Base-by-base conservation (phyloP, 2,888 invertebrate species). In the Xestia ashworthii region DNA sequence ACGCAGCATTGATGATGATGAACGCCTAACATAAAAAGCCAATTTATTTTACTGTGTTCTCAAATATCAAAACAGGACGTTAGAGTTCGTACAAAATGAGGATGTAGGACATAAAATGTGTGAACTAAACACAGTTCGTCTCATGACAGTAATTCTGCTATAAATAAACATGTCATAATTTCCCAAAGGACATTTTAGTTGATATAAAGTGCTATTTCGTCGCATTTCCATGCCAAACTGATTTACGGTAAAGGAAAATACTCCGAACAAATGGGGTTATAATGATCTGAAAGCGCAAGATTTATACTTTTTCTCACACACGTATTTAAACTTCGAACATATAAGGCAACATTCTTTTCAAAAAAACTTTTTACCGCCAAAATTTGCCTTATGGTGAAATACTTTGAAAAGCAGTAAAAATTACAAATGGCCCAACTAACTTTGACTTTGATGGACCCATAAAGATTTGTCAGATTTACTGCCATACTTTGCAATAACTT, bases 381-480 rank as follows among this genome's bases (percentile, higher is more conserved):
- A 48, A 60, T 74, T 32, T 32, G 32, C 46, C 70, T 66, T 19
- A 72, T 50, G 50, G 14, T 50, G 55, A 46, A 70, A 74, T 72
- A 67, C 71, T 82, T 72, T 58, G 22, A 48, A 69, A 69, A 71
- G 69, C 64, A 66, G 72, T 80, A 80, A 87, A 84, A 73, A 71
- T 12, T 72, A 66, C 58, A 22, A 73, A 75, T 75, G 67, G 65
- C 65, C 38, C 50, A 65, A 11, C 46, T 25, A 66, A 87, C 71
- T 77, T 73, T 14, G 32, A 71, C 67, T 80, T 70, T 74, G 75
- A 69, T 72, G 68, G 60, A 76, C 68, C n/a, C 58, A 66, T 84
- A 78, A 86, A 78, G 55, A 84, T 72, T 84, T 76, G 64, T 67
- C 64, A 71, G 64, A 74, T 87, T 84, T 75, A 78, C 68, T 74